Evolutionary conservation across 2,797 vertebrate species (phyloP), one percentile per base, ranked within the genome.

Genomic region (Myripristis murdjan): DNA sequence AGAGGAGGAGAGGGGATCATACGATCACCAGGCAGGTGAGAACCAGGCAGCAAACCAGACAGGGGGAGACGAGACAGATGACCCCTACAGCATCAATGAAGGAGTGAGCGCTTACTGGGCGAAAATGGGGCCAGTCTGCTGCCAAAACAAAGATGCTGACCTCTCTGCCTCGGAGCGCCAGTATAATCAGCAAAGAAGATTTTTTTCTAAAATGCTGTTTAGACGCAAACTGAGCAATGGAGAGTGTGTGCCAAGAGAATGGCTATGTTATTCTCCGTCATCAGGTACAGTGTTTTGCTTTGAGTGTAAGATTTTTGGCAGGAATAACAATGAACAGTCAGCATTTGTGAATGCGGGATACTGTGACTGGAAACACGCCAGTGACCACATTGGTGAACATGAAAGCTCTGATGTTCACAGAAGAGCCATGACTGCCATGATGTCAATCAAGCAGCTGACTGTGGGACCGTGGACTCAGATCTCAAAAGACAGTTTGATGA

Each of bases 111-210:
- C 35, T 39, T 57, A 67, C 24, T 72, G 64, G 56, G 55, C 22
- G 2, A 23, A 43, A 31, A 59, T 46, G 44, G 47, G 48, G 24
- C 61, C 28, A 7, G 1, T 4, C 4, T 31, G 4, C 28, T 31
- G 28, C 7, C 41, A 2, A 15, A 58, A 43, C 37, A 64, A 39
- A 46, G 28, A 66, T 4, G 23, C 26, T 26, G 47, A 71, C 51
- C 8, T 71, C 16, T 26, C 44, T 22, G 33, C 68, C 10, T 72
- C 64, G 31, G 35, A 72, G 66, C 37, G 22, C 4, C 44, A 58
- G 8, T 57, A 61, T 24, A 78, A 73, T 35, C 57, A 78, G 11
- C 69, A 68, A 46, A 78, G 51, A 31, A 31, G 23, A 43, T 37
- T 33, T 5, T 5, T 78, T 33, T 73, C 44, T 5, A 62, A 57